Base-by-base conservation (phyloP, 2,888 invertebrate genomes). In the Meandrusa payeni region DNA sequence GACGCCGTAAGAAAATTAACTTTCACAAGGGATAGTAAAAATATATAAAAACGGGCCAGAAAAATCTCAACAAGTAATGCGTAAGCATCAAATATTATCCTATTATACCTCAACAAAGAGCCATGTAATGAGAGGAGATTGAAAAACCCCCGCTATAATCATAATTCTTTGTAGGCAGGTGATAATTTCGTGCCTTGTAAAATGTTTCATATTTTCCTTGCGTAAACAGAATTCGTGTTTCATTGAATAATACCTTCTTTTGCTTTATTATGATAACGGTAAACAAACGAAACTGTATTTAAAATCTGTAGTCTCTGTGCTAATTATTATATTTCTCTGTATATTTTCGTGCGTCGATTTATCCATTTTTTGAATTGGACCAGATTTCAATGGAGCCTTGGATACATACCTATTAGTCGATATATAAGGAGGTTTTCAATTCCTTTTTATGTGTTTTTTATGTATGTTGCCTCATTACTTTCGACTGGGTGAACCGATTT, bases 51-150 rank as follows among this genome's bases (percentile, higher is more conserved):
- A 11, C n/a, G 4, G 27, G 23, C 22, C 22, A 11, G 7, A n/a
- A 27, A 33, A 6, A 27, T 15, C 22, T 7, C 29, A 34, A 15
- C 27, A 28, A 28, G 34, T 41, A 28, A 22, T 34, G 22, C 15
- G 34, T 39, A 17, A 34, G 36, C 22, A 36, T 41, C 41, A 41
- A 36, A 29, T 29, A 34, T 34, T 33, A 41, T 28, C 34, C 41
- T 5, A 23, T 34, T 36, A 41, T 34, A 10, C 23, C 17, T 11
- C 28, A 34, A 41, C 41, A 41, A 41, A 41, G 28, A 15, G 34
- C 27, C 20, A 13, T 27, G 13, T 34, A 34, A 41, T 34, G 41
- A 41, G 28, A 20, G 28, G 22, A 41, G 41, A 41, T 41, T 41
- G 41, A 41, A 41, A 41, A 27, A 22, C 28, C 28, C 7, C 23